Evolutionary conservation across 2,113 vertebrate species (phyloP).

Genomic region (Pteronura brasiliensis): DNA sequence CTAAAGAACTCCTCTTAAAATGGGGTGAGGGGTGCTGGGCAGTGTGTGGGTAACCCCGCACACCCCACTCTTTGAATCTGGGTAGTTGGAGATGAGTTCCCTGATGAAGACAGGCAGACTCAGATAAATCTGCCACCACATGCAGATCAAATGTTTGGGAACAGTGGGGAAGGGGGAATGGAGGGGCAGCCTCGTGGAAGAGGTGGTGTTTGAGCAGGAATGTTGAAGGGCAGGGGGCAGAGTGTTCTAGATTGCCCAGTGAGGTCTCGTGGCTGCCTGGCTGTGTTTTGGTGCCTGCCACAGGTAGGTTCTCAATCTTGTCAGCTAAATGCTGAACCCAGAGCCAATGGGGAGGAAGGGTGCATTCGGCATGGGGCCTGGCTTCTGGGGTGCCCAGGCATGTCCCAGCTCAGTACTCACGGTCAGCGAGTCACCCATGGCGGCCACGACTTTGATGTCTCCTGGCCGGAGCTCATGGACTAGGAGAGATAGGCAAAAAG

Average conservation of each 20-base stretch:
- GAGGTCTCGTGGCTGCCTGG: neutral
- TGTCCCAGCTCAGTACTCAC: conserved; percentile 80
- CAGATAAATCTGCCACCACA: neutral
- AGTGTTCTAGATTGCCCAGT: neutral
- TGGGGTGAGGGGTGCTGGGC: neutral
- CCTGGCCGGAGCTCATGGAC: conserved; percentile 89
- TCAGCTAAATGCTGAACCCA: neutral
- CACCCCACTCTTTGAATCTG: neutral
- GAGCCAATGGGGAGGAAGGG: neutral
- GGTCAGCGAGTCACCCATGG: conserved; percentile 93
- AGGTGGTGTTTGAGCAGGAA: neutral
- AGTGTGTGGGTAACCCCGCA: neutral
- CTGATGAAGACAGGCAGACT: neutral
- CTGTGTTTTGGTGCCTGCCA: neutral
- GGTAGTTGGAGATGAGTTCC: neutral
- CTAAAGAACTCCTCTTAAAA: neutral
- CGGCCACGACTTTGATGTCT: conserved; percentile 90
- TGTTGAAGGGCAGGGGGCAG: neutral
- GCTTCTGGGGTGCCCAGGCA: no score
- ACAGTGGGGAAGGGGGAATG: neutral
- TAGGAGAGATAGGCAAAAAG: conserved; percentile 64
- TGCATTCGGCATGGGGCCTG: rapidly evolving
- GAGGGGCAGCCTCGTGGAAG: rapidly evolving
- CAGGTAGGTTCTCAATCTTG: neutral
- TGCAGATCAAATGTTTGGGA: neutral